Conservation (phyloP, 2,888 invertebrate genomes). For the Lypha dubia region DNA sequence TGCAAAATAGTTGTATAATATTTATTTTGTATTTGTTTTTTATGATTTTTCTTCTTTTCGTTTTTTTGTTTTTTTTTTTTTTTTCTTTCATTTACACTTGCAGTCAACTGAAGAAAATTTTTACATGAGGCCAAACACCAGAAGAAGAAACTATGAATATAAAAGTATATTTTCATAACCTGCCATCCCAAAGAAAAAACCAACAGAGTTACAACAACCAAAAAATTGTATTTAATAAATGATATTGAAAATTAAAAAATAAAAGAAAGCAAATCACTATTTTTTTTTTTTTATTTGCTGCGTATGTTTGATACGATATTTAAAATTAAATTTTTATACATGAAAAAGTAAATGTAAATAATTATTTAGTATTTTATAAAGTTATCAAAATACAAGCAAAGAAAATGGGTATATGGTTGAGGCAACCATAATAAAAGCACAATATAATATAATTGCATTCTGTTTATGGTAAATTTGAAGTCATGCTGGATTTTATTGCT, state of each 20-base stretch:
- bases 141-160: constrained; percentile 59
- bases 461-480: too few relatives aligned
- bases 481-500: too few relatives aligned
- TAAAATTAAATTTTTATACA: background rate
- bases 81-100: constrained; percentile 16
- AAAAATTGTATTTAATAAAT: constrained; percentile 62
- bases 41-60: background rate
- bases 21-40: constrained; percentile 42
- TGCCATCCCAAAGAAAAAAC: constrained; percentile 31
- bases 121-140: constrained; percentile 57
- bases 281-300: background rate
- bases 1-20: constrained; percentile 57
- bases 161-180: constrained; percentile 49
- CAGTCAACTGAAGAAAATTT: constrained; percentile 53
- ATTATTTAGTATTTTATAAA: too few relatives aligned
- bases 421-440: too few relatives aligned
- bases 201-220: constrained; percentile 25
- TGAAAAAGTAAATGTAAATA: too few relatives aligned
- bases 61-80: constrained; percentile 19
- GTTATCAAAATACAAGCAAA: too few relatives aligned
- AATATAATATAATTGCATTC: too few relatives aligned
- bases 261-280: background rate
- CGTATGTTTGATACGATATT: background rate
- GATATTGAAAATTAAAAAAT: constrained; percentile 61
- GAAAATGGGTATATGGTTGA: too few relatives aligned